Evolutionary conservation across 2,113 vertebrate species (phyloP).

Genomic region (Leptocoma aspasia): DNA sequence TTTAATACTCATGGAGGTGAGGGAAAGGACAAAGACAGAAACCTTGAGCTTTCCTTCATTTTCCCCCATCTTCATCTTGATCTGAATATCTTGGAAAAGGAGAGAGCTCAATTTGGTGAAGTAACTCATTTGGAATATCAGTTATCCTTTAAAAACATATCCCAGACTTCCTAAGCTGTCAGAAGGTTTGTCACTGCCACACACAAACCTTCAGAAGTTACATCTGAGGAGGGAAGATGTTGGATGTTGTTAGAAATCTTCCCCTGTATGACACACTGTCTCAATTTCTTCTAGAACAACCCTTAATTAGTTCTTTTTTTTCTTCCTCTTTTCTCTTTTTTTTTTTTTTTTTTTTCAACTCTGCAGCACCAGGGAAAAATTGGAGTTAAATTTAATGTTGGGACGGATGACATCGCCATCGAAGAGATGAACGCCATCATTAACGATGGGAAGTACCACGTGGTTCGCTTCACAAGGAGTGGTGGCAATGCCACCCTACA

Average conservation of each 20-base stretch:
- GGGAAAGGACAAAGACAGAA: neutral
- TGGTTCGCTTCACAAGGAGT: constrained; percentile 97
- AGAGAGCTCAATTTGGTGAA: neutral
- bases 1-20: neutral
- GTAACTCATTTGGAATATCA: constrained; percentile 38
- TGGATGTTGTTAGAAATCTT: neutral
- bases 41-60: neutral
- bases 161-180: neutral
- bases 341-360: neutral
- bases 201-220: constrained; percentile 15
- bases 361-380: constrained; percentile 93
- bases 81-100: neutral
- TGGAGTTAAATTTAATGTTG: constrained; percentile 97
- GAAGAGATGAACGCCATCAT: constrained; percentile 97
- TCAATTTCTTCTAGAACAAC: neutral
- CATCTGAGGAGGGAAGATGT: neutral
- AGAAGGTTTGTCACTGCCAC: constrained; percentile 5
- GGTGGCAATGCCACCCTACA: constrained; percentile 98
- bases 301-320: constrained; percentile 21
- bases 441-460: constrained; percentile 98
- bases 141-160: constrained; percentile 25
- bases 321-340: neutral
- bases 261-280: neutral
- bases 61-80: neutral
- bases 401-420: constrained; percentile 98